phyloP scores from a whole-genome alignment of 35 echinoderm and acorn worm species.

The Apostichopus californicus region DNA sequence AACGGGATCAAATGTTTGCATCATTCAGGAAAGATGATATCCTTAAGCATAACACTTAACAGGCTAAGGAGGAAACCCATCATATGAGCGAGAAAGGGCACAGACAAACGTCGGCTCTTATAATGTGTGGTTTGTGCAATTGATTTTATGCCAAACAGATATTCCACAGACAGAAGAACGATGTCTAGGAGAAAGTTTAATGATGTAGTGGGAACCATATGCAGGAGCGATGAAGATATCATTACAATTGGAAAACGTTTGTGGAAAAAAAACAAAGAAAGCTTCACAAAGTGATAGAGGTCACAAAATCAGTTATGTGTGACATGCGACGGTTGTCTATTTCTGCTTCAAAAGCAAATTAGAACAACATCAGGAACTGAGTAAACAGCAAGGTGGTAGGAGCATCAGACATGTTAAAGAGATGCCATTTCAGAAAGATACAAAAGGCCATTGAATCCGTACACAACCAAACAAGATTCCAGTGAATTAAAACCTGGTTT shows the following conservation, averaged over 20 bases:
- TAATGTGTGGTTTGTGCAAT: conserved; percentile 52
- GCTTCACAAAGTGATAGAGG: conserved; percentile 46
- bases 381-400: conserved; percentile 49
- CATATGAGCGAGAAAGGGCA: conserved; percentile 16
- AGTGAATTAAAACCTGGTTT: conserved; percentile 44
- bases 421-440: conserved; percentile 54
- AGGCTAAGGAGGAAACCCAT: conserved; percentile 20
- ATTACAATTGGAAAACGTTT: conserved; percentile 48
- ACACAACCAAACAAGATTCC: conserved; percentile 8
- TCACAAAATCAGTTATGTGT: conserved; percentile 54
- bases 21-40: conserved; percentile 26
- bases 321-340: conserved; percentile 56
- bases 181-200: neutral
- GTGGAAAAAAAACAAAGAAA: conserved; percentile 30
- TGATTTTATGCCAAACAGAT: conserved; percentile 45
- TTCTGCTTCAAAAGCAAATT: no score
- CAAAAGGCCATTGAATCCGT: conserved; percentile 56
- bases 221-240: conserved; percentile 3
- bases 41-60: conserved; percentile 17
- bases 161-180: conserved; percentile 36
- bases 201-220: conserved; percentile 5
- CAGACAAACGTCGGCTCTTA: neutral
- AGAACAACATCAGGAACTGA: neutral
- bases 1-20: neutral
- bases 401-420: conserved; percentile 44